Percentiles rank a stretch among this genome's conserved stretches.
Conservation (phyloP, 1,140 invertebrate genomes). For the Zelostemma sp. region DNA sequence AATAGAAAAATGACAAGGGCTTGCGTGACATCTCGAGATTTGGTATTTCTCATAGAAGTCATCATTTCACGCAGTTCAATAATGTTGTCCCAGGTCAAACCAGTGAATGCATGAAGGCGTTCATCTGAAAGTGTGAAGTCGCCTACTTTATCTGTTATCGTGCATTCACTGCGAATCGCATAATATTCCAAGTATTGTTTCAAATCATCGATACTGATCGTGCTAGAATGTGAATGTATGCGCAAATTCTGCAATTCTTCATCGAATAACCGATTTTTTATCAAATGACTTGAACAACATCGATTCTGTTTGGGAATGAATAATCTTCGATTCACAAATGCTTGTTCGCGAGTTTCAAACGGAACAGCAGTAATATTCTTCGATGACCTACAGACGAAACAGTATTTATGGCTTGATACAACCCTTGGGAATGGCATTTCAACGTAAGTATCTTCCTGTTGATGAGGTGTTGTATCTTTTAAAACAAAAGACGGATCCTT, state of each 20-base stretch:
- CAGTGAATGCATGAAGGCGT: constrained; percentile 18
- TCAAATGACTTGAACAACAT: constrained; percentile 33
- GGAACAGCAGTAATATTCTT: constrained; percentile 16
- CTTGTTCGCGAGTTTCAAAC: constrained; percentile 34
- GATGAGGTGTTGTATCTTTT: background rate
- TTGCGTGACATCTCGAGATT: constrained; percentile 18
- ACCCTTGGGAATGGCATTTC: constrained; percentile 22
- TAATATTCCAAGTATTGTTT: constrained; percentile 20
- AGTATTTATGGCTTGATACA: constrained; percentile 22
- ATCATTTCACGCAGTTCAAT: constrained; percentile 11
- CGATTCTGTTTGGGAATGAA: constrained; percentile 38
- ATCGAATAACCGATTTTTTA: constrained; percentile 26
- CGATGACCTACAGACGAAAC: constrained; percentile 19
- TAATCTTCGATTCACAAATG: constrained; percentile 20
- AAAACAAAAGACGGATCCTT: background rate
- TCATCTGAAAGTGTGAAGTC: constrained; percentile 26
- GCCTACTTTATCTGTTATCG: constrained; percentile 33
- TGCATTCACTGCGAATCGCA: constrained; percentile 2
- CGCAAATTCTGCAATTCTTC: constrained; percentile 13
- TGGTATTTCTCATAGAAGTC: constrained; percentile 19
- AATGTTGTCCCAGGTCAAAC: constrained; percentile 17
- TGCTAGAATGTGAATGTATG: constrained; percentile 13
- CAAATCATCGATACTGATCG: constrained; percentile 16
- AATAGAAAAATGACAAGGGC: constrained; percentile 37
- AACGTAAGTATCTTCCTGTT: background rate